These are phyloP conservation scores for Blastobasis adustella DNA, from an alignment of 2,888 invertebrate genomes.

Conservation along the genomic window DNA sequence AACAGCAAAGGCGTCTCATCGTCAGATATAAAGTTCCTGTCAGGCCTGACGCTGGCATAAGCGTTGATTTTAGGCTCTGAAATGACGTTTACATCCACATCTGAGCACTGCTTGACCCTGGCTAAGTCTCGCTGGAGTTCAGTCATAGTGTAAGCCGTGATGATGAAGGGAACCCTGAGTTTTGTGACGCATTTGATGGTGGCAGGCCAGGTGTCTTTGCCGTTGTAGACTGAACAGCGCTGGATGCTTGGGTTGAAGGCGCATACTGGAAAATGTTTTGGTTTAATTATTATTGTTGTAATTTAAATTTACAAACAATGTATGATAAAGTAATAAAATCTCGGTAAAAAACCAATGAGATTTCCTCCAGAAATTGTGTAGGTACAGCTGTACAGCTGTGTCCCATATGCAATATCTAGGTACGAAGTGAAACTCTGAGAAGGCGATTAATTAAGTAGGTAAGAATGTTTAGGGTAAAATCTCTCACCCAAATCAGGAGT, in stretches of 20 bases:
- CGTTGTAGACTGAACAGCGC: conserved; percentile 77
- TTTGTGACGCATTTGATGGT: conserved; percentile 75
- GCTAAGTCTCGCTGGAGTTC: conserved; percentile 78
- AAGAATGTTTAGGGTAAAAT: no score
- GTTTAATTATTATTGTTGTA: no score
- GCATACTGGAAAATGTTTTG: conserved; percentile 66
- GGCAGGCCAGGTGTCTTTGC: conserved; percentile 79
- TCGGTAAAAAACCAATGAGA: no score
- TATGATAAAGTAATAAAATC: no score
- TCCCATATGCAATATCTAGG: no score
- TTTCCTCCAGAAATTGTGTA: no score
- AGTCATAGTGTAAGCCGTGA: conserved; percentile 80
- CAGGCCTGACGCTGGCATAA: conserved; percentile 80
- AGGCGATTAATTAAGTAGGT: no score
- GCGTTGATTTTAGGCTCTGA: conserved; percentile 76
- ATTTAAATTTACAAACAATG: no score
- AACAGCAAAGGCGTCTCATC: conserved; percentile 81
- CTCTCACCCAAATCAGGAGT: conserved; percentile 73
- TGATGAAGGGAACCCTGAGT: conserved; percentile 73
- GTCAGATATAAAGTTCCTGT: conserved; percentile 84
- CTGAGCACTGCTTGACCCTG: conserved; percentile 69
- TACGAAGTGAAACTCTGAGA: no score
- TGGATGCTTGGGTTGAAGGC: conserved; percentile 84
- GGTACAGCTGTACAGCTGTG: no score
- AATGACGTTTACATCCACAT: conserved; percentile 61